Base-by-base conservation (phyloP, 2,113 vertebrate genomes). In the Trachemys scripta region DNA sequence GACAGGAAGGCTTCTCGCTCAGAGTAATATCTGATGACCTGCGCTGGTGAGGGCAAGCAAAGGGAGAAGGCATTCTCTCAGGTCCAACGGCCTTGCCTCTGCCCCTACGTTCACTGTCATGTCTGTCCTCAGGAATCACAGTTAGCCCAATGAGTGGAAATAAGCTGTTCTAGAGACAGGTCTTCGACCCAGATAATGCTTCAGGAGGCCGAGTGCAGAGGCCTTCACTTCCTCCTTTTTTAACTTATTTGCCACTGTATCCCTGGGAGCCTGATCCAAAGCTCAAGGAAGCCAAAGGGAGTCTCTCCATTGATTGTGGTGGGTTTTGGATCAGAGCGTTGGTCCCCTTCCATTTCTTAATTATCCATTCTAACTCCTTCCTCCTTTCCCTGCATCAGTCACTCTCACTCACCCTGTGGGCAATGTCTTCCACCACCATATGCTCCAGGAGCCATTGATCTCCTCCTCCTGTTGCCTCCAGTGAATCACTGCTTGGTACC, bases 241-340 rank as follows among this genome's bases (percentile, higher is more conserved):
- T 14, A 53, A 80, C 29, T 1, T 0, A 47, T 0, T 0, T 49
- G 13, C 38, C 84, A 9, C 11, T 5, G 5, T 8, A 24, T 56
- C 75, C 24, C 31, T 50, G 0, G 1, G 92, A 59, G 42, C 72
- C 45, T 59, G 76, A 80, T 89, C 25, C 3, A 5, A 0, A 0
- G 29, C 20, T 57, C 38, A 62, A 0, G 22, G n/a, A 19, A 47
- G 29, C n/a, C 72, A 38, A 0, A 1, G n/a, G n/a, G 20, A 91
- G 31, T 35, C 80, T 31, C 94, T 9, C 53, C 59, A 38, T n/a
- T 1, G 1, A 47, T 49, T 1, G 1, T 14, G 31, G 16, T 45
- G 20, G 1, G 8, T 14, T 69, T 16, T 65, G 62, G 6, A 11
- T 29, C 8, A 53, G 35, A 22, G 25, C 53, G 92, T 29, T 27